phyloP scores from a whole-genome alignment of 1,140 invertebrate genomes.

The Adoxophyes honmai region DNA sequence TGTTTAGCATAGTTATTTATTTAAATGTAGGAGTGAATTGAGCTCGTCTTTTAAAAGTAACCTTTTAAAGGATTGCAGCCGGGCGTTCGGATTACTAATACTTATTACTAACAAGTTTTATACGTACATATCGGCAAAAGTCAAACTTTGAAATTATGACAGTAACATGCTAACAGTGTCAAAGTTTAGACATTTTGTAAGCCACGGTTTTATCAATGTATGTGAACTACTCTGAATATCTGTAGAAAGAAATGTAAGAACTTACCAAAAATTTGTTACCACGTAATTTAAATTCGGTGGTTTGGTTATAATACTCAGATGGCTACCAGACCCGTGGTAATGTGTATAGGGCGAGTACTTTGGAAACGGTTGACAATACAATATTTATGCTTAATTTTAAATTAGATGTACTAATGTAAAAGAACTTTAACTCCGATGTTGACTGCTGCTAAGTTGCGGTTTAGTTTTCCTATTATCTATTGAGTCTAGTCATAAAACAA shows the following conservation, averaged over 20 bases:
- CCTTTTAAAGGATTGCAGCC: constrained; percentile 67
- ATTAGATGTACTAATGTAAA: constrained; percentile 42
- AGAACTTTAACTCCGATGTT: constrained; percentile 32
- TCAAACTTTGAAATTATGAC: constrained; percentile 59
- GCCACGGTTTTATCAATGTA: constrained; percentile 23
- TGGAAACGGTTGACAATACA: constrained; percentile 71
- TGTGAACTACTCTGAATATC: constrained; percentile 15
- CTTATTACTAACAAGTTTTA: constrained; percentile 40
- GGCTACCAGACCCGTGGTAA: constrained; percentile 34
- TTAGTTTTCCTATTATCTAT: constrained; percentile 23
- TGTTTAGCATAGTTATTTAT: constrained; percentile 73
- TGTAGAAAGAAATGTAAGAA: neutral
- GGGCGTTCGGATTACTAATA: constrained; percentile 41
- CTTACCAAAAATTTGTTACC: constrained; percentile 29
- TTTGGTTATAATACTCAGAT: constrained; percentile 38
- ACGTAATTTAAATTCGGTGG: constrained; percentile 23
- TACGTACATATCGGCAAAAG: constrained; percentile 49
- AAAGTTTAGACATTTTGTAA: constrained; percentile 67
- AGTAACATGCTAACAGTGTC: constrained; percentile 28
- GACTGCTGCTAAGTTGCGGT: neutral
- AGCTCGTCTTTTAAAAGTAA: constrained; percentile 70
- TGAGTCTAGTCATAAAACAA: constrained; percentile 53
- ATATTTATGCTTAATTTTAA: constrained; percentile 60
- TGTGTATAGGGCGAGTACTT: constrained; percentile 67
- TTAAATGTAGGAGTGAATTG: constrained; percentile 39